Evolutionary conservation across 2,113 vertebrate genomes (phyloP), one percentile per base, ranked within the genome.

Genomic region (Apus apus): DNA sequence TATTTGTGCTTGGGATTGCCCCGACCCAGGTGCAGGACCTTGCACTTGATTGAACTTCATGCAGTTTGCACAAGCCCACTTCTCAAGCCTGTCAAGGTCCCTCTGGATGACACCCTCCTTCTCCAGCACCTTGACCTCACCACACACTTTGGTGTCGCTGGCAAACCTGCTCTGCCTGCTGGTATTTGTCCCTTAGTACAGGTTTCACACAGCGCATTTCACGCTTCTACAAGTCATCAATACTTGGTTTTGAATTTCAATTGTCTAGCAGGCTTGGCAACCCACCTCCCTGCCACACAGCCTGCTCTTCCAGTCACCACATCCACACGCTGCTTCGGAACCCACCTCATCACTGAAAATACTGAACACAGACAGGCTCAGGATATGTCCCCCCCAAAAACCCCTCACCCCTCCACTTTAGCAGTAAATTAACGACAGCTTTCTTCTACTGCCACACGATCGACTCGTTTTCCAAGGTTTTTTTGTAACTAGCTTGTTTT

Each of bases 151-250:
- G 40, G 40, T 43, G 40, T 43, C 13, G 40, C 12, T 13, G 13
- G 40, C 40, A 43, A 43, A 43, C 40, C 12, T 43, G 40, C 13
- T 43, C 40, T 43, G 40, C 40, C 40, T 36, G 51, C 13, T 11
- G 1, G 5, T 21, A 25, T 19, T 66, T 50, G 17, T 8, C 65
- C 13, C 43, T 30, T 4, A 4, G 6, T 13, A 10, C 11, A 30
- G 22, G 18, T 66, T 43, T 65, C 0, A 0, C 22, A 40, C 7
- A 36, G 57, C 0, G 1, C 17, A 32, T 56, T 65, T 89, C 26
- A 43, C 29, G 5, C 22, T 40, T 62, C 45, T 32, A 34, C 4
- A 15, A 15, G 26, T 65, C 11, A n/a, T 29, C 5, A 9, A 45
- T 36, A 38, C 60, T 66, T 30, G 3, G 15, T 26, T 34, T 30